Evolutionary conservation across 53 echinoderm and acorn worm species (phyloP).

Genomic region (Echinometra lucunter): DNA sequence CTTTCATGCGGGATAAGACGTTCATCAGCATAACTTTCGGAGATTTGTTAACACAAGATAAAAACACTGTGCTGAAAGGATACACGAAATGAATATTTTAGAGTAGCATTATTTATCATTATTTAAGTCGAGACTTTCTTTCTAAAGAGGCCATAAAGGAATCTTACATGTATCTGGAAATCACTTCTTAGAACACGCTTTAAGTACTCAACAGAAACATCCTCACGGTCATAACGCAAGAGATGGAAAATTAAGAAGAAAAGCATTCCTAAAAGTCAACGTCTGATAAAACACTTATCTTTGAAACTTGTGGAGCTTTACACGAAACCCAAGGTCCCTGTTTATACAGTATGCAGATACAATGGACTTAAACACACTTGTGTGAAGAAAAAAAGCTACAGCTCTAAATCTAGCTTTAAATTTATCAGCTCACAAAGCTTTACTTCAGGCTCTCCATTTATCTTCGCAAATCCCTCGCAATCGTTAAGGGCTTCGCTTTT

Average conservation of each 20-base stretch:
- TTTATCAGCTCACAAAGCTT: constrained; percentile 8
- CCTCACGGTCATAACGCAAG: neutral
- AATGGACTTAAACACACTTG: neutral
- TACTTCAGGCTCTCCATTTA: neutral
- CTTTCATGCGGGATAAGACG: too few species aligned
- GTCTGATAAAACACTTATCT: neutral
- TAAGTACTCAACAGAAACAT: neutral
- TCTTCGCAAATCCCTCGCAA: constrained; percentile 36
- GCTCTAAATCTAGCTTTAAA: neutral
- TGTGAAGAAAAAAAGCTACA: neutral
- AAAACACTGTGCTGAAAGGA: too few species aligned
- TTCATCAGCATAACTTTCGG: too few species aligned
- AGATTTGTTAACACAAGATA: too few species aligned
- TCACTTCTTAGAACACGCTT: neutral
- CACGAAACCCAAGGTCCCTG: neutral
- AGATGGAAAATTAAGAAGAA: neutral
- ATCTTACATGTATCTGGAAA: neutral
- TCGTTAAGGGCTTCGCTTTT: constrained; percentile 30
- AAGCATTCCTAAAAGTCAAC: neutral
- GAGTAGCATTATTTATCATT: too few species aligned
- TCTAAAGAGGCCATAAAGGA: neutral
- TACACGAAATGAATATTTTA: too few species aligned
- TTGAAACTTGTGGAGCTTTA: neutral
- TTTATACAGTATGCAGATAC: neutral
- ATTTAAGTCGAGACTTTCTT: neutral